A percentile compares a stretch with the other conserved stretches of the same genome.
Conservation (phyloP, 2,113 vertebrate genomes). For the Rousettus leschenaultii region DNA sequence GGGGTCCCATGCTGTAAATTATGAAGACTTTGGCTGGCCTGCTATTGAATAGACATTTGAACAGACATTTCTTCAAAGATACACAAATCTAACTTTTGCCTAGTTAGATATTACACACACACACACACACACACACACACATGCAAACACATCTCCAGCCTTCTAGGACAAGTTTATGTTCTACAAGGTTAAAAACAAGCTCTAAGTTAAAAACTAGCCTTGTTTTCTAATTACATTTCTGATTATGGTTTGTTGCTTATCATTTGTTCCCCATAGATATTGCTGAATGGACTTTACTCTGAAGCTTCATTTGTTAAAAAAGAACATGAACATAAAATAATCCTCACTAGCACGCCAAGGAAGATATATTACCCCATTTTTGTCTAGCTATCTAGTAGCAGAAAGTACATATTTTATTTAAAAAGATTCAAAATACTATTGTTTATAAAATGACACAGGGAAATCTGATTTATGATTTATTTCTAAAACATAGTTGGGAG, state of each 20-base stretch:
- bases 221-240: background rate
- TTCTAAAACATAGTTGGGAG: background rate
- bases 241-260: background rate
- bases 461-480: slow-evolving; percentile 23
- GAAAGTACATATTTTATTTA: slow-evolving; percentile 36
- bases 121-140: too few relatives aligned
- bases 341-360: background rate
- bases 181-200: background rate
- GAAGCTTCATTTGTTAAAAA: slow-evolving; percentile 55
- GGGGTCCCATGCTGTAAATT: background rate
- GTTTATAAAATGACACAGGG: slow-evolving; percentile 6
- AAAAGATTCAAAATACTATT: slow-evolving; percentile 24
- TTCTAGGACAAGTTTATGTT: background rate
- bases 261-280: slow-evolving; percentile 24
- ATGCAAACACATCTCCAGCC: background rate
- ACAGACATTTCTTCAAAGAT: too few relatives aligned
- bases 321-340: slow-evolving; percentile 46
- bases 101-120: background rate
- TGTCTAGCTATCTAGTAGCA: slow-evolving; percentile 13
- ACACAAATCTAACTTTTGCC: background rate
- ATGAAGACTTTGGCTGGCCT: background rate
- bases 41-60: background rate
- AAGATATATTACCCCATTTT: slow-evolving; percentile 32
- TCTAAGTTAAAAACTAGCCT: background rate
- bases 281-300: slow-evolving; percentile 26